phyloP scores from a whole-genome alignment of 2,888 invertebrate genomes.

The Hyposoter dolosus region DNA sequence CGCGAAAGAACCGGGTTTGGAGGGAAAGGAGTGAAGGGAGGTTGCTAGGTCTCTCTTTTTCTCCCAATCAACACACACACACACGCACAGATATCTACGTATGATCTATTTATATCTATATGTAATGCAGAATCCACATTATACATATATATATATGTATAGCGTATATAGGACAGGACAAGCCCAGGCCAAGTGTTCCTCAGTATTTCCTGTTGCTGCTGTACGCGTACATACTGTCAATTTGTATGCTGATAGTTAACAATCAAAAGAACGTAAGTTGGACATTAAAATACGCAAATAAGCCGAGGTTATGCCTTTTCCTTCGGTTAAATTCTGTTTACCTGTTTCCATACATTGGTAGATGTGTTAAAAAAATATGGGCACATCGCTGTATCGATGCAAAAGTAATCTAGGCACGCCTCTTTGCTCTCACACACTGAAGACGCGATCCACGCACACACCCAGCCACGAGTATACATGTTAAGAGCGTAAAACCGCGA shows the following conservation, averaged over 20 bases:
- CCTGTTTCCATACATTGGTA: slow-evolving; percentile 4
- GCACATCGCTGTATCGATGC: slow-evolving; percentile 28
- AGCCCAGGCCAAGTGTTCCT: slow-evolving; percentile 59
- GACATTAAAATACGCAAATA: background rate
- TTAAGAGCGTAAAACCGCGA: slow-evolving; percentile 32
- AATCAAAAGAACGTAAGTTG: slow-evolving; percentile 18
- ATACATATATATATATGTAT: background rate
- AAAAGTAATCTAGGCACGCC: slow-evolving; percentile 44
- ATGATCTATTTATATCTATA: slow-evolving; percentile 19
- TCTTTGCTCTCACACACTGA: slow-evolving; percentile 18
- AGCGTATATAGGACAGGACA: slow-evolving; percentile 47
- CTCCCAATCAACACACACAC: background rate
- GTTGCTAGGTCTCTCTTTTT: slow-evolving; percentile 2
- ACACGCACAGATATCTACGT: background rate
- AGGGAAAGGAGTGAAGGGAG: slow-evolving; percentile 51
- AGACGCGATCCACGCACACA: slow-evolving; percentile 5
- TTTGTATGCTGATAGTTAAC: background rate
- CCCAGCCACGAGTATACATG: slow-evolving; percentile 13
- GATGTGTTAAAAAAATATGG: background rate
- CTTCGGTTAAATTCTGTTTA: background rate
- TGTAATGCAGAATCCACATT: slow-evolving; percentile 8
- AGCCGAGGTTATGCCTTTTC: background rate
- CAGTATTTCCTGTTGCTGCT: slow-evolving; percentile 63
- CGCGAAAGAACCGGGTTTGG: slow-evolving; percentile 61
- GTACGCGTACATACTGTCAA: slow-evolving; percentile 25